These are phyloP conservation scores for Manacus vitellinus DNA, from an alignment of 2,113 vertebrate species.

Conservation along the genomic window DNA sequence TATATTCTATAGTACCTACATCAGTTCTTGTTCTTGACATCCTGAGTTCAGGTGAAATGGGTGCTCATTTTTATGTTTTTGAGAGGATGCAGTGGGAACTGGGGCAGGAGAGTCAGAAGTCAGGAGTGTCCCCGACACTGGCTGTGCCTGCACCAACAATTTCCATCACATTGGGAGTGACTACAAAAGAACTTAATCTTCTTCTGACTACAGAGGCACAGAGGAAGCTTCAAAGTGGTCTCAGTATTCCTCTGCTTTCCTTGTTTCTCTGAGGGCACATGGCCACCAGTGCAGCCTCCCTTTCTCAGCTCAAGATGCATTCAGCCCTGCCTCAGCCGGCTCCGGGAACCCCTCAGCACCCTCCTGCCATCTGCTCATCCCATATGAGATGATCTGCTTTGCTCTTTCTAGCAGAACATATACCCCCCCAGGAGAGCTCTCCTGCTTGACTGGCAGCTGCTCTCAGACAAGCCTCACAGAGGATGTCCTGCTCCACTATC, in stretches of 20 bases:
- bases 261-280: rapidly evolving
- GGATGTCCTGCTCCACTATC: not conserved
- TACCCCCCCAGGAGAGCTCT: not conserved
- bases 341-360: not conserved
- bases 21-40: not conserved
- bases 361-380: not conserved
- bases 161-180: not conserved
- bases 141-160: not conserved
- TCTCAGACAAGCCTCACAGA: rapidly evolving
- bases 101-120: not conserved
- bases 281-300: not conserved
- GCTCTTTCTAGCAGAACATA: not conserved
- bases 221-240: not conserved
- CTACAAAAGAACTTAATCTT: not conserved
- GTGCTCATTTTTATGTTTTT: not conserved
- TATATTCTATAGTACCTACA: not conserved
- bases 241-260: not conserved
- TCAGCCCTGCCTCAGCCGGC: not conserved
- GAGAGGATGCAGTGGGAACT: not conserved
- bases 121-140: not conserved
- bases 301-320: not conserved
- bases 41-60: not conserved
- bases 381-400: not conserved
- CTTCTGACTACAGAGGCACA: not conserved
- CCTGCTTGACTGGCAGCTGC: not conserved